phyloP scores from a whole-genome alignment of 2,113 vertebrate species.

The Atlantisia rogersi region DNA sequence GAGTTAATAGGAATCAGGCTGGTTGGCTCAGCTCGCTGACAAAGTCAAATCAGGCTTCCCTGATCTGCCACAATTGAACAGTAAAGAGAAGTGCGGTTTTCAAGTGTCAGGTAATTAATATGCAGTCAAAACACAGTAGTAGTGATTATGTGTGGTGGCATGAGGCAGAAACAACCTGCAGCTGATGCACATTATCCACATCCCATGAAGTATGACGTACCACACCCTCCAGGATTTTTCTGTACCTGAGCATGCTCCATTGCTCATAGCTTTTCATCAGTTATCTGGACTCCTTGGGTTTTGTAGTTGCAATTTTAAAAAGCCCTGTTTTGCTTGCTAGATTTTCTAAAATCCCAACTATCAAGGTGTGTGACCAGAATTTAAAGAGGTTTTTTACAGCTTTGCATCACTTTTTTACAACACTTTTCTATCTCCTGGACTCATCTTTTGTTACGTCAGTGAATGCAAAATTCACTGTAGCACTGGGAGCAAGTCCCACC shows the following conservation, averaged over 20 bases:
- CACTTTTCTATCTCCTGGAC: background rate
- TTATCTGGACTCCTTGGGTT: background rate
- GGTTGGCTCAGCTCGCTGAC: slow-evolving; percentile 13
- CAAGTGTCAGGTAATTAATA: background rate
- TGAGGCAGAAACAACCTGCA: background rate
- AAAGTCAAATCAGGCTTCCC: background rate
- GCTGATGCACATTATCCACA: background rate
- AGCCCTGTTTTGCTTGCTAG: background rate
- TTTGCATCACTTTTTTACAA: background rate
- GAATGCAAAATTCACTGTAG: slow-evolving; percentile 48
- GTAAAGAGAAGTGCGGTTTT: background rate
- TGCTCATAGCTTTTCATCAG: background rate
- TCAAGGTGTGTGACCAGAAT: background rate
- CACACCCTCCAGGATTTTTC: background rate
- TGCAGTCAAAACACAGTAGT: background rate
- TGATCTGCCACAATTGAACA: background rate
- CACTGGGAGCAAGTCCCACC: slow-evolving; percentile 72
- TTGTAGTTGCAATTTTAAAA: background rate
- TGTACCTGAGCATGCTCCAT: background rate
- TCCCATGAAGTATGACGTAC: background rate
- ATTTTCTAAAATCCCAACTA: background rate
- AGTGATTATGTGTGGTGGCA: background rate
- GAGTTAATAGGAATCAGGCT: slow-evolving; percentile 31
- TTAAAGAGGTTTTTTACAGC: background rate
- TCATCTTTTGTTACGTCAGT: slow-evolving; percentile 12